Conservation (phyloP, 2,888 invertebrate genomes). For the Xiphydria camelus region DNA sequence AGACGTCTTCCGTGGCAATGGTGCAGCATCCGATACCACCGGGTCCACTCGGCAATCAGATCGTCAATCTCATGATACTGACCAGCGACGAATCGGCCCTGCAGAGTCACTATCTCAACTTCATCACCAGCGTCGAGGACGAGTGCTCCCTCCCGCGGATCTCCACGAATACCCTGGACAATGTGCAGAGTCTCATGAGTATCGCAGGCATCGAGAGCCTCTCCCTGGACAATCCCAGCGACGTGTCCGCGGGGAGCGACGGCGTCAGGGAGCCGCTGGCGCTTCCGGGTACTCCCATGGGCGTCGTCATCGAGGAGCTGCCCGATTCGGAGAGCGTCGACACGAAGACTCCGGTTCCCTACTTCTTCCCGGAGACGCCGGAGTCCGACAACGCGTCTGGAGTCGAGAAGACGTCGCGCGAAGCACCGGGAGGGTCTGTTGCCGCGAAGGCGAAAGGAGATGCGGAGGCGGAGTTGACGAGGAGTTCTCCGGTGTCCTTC, state of each 20-base stretch:
- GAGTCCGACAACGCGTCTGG: too few species aligned
- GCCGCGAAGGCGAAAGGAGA: neutral
- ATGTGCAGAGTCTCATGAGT: conserved; percentile 1
- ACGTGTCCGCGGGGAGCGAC: conserved; percentile 16
- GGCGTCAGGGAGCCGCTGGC: conserved; percentile 34
- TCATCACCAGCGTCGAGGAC: conserved; percentile 47
- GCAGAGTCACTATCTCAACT: conserved; percentile 40
- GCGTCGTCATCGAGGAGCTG: conserved; percentile 50
- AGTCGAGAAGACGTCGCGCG: too few species aligned
- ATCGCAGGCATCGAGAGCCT: conserved; percentile 3
- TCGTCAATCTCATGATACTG: conserved; percentile 31
- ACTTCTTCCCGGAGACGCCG: neutral
- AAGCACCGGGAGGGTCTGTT: neutral
- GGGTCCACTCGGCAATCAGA: conserved; percentile 18
- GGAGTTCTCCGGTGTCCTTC: neutral
- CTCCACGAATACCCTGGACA: neutral
- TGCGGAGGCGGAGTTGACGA: neutral
- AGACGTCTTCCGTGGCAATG: neutral
- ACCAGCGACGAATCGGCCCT: conserved; percentile 29
- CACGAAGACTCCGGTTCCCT: neutral
- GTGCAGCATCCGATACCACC: conserved; percentile 13
- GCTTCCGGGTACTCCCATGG: conserved; percentile 26
- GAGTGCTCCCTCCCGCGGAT: conserved; percentile 5
- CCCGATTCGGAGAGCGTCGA: conserved; percentile 22
- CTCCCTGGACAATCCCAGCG: conserved; percentile 6